Evolutionary conservation across 1,140 invertebrate species (phyloP).

Genomic region (Philotrypesis tridentata): DNA sequence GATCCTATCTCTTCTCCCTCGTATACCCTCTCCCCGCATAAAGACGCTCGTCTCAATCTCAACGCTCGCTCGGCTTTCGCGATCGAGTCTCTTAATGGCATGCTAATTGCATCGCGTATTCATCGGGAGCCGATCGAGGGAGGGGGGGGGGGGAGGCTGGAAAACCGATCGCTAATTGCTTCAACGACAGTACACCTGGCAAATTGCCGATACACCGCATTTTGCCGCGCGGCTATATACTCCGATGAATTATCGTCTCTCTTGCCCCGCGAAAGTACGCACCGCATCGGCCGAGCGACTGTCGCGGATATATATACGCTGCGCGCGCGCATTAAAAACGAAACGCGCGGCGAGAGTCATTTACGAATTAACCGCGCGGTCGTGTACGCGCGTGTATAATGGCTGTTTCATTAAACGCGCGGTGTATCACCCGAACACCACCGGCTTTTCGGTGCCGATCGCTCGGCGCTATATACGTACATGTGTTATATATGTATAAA

Average conservation of each 20-base stretch:
- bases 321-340: no score
- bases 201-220: slow-evolving; percentile 4
- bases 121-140: background rate
- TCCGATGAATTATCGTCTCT: background rate
- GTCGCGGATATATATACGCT: no score
- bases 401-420: background rate
- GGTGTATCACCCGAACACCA: no score
- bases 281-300: background rate
- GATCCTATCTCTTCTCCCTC: background rate
- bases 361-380: background rate
- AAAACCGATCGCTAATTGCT: slow-evolving; percentile 2
- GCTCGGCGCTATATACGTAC: background rate
- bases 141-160: background rate
- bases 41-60: background rate
- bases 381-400: no score
- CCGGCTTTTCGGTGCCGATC: no score
- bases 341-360: background rate
- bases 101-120: slow-evolving; percentile 1
- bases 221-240: background rate
- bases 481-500: no score
- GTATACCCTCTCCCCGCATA: background rate
- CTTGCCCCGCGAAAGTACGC: background rate
- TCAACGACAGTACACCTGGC: background rate
- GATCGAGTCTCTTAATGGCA: background rate
- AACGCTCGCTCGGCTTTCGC: background rate